Percentiles rank a stretch among this genome's conserved stretches.
phyloP scores from a whole-genome alignment of 2,888 invertebrate genomes.

The Oscheius sp. region DNA sequence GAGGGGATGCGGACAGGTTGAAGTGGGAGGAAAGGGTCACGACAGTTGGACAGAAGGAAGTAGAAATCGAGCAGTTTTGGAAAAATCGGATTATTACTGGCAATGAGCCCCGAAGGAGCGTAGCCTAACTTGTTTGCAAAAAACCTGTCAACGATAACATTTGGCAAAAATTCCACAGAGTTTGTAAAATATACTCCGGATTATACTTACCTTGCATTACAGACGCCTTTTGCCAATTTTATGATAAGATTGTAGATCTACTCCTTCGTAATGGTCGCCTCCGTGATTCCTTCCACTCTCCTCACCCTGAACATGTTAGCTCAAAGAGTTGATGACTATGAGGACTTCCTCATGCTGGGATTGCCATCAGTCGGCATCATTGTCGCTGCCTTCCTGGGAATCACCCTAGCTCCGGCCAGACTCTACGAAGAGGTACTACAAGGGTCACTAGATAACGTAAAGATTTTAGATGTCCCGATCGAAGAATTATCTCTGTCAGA shows the following conservation, averaged over 20 bases:
- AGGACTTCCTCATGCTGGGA: conserved; percentile 30
- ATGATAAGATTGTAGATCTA: conserved; percentile 2
- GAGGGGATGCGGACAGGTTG: too few relatives aligned
- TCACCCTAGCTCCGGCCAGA: conserved; percentile 52
- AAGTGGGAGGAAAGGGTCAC: too few relatives aligned
- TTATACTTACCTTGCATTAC: too few relatives aligned
- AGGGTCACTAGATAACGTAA: background rate
- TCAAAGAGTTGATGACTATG: conserved; percentile 33
- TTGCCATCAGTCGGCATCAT: conserved; percentile 26
- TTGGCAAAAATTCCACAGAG: too few relatives aligned
- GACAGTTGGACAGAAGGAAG: too few relatives aligned
- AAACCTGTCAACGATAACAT: too few relatives aligned
- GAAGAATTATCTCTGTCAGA: conserved; percentile 55
- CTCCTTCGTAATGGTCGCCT: conserved; percentile 33
- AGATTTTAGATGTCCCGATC: conserved; percentile 36
- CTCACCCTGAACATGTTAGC: conserved; percentile 35
- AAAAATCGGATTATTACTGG: too few relatives aligned
- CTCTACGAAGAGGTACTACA: conserved; percentile 67
- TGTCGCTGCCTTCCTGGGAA: conserved; percentile 45
- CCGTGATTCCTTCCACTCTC: conserved; percentile 33
- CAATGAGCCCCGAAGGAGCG: too few relatives aligned
- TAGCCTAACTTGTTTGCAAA: too few relatives aligned
- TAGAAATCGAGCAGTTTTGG: too few relatives aligned
- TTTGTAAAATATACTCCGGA: too few relatives aligned
- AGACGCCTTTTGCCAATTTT: too few relatives aligned